Evolutionary conservation across 1,140 invertebrate genomes (phyloP).

Genomic region (Drosophila burlai): DNA sequence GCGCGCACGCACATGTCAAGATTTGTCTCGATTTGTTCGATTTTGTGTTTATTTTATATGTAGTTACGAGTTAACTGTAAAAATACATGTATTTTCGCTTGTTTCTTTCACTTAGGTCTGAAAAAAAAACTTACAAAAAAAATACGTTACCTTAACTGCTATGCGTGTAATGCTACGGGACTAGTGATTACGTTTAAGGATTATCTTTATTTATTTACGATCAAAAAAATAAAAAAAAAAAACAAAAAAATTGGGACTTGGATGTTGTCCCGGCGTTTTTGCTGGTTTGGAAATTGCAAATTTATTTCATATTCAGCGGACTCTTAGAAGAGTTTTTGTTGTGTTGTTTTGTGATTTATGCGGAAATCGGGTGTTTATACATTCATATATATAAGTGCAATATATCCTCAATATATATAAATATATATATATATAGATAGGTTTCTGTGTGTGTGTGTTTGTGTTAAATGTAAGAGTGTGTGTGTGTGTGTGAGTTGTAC

Average conservation of each 20-base stretch:
- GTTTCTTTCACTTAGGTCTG: constrained; percentile 40
- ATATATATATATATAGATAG: constrained; percentile 22
- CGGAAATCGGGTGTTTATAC: constrained; percentile 41
- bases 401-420: constrained; percentile 8
- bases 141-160: constrained; percentile 57
- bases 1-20: background rate
- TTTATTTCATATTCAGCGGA: constrained; percentile 49
- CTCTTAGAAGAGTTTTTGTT: constrained; percentile 12
- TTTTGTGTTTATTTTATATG: constrained; percentile 26
- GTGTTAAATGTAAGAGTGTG: constrained; percentile 7
- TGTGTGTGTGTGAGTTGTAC: constrained; percentile 34
- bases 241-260: constrained; percentile 30
- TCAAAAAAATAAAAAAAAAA: constrained; percentile 53
- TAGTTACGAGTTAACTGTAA: constrained; percentile 18
- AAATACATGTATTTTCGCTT: constrained; percentile 45
- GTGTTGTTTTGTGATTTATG: constrained; percentile 14
- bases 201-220: constrained; percentile 24
- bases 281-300: constrained; percentile 42
- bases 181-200: constrained; percentile 61
- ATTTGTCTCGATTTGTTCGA: constrained; percentile 5
- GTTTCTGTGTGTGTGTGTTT: constrained; percentile 16
- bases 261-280: constrained; percentile 20
- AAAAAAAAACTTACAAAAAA: constrained; percentile 70
- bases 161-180: constrained; percentile 63
- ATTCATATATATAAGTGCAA: constrained; percentile 31